Conservation (phyloP, 2,797 vertebrate genomes). For the Hozukius guyotensis region DNA sequence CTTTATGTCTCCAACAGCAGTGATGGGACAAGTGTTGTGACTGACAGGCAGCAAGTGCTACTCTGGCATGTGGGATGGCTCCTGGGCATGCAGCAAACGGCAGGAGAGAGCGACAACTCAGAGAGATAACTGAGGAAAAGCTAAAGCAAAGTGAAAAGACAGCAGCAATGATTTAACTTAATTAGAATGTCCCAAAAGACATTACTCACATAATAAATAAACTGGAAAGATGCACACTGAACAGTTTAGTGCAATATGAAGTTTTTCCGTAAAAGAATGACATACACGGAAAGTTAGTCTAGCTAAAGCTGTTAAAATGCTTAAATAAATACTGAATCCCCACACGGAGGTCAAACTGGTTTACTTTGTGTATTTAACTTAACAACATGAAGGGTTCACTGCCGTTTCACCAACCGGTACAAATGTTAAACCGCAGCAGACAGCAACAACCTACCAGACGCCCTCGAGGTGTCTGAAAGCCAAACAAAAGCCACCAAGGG, state of each 20-base stretch:
- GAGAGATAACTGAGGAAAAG: slow-evolving; percentile 9
- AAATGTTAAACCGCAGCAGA: slow-evolving; percentile 43
- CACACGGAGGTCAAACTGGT: not conserved
- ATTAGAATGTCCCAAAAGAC: not conserved
- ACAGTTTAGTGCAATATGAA: not conserved
- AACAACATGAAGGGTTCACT: slow-evolving; percentile 33
- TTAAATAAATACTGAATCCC: slow-evolving; percentile 23
- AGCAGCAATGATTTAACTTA: not conserved
- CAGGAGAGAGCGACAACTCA: slow-evolving; percentile 39
- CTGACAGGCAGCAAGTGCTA: slow-evolving; percentile 82
- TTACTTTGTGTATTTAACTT: slow-evolving; percentile 36
- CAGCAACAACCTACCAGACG: slow-evolving; percentile 34
- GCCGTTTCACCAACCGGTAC: slow-evolving; percentile 25
- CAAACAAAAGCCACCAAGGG: slow-evolving; percentile 45
- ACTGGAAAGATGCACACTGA: not conserved
- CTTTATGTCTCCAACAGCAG: slow-evolving; percentile 57
- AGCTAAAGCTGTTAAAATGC: slow-evolving; percentile 28
- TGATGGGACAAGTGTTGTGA: slow-evolving; percentile 76
- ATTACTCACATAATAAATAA: not conserved
- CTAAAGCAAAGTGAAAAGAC: not conserved
- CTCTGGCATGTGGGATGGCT: slow-evolving; percentile 68
- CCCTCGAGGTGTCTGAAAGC: slow-evolving; percentile 38
- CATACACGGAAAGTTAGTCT: slow-evolving; percentile 9
- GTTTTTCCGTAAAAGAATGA: slow-evolving; percentile 1
- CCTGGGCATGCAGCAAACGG: slow-evolving; percentile 32